Percentiles rank a stretch among this genome's conserved stretches.
Evolutionary conservation across 35 echinoderm and acorn worm species (phyloP).

Genomic region (Strongylocentrotus purpuratus): DNA sequence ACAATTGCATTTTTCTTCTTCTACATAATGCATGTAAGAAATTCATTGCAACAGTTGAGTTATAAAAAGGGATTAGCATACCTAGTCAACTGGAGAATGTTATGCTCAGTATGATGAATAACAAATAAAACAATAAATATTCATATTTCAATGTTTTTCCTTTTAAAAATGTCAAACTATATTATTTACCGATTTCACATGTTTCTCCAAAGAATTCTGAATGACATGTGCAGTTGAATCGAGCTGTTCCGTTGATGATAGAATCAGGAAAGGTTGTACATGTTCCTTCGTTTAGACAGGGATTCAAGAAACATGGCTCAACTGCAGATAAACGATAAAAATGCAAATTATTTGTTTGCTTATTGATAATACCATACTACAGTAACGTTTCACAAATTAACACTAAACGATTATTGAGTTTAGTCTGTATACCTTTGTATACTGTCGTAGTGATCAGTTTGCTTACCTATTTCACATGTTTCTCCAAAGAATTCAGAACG

Average conservation of each 20-base stretch:
- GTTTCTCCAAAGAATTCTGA: slow-evolving; percentile 59
- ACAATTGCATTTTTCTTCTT: too few relatives aligned
- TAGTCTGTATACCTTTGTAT: neutral
- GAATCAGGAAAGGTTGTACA: slow-evolving; percentile 42
- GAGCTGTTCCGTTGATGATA: neutral
- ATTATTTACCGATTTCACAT: slow-evolving; percentile 62
- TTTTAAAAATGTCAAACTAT: too few relatives aligned
- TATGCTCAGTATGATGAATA: too few relatives aligned
- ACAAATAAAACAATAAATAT: too few relatives aligned
- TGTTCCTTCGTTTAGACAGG: slow-evolving; percentile 76
- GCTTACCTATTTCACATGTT: slow-evolving; percentile 75
- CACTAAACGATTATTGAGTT: neutral
- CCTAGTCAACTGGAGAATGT: too few relatives aligned
- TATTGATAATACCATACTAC: neutral
- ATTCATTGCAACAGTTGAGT: too few relatives aligned
- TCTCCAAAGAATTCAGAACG: slow-evolving; percentile 61
- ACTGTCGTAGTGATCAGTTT: neutral
- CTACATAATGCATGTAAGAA: too few relatives aligned
- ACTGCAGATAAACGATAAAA: neutral
- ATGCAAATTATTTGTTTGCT: neutral
- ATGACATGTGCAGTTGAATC: slow-evolving; percentile 67
- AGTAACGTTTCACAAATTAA: neutral
- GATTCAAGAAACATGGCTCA: slow-evolving; percentile 28
- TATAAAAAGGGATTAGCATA: too few relatives aligned
- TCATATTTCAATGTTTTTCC: too few relatives aligned